These are phyloP conservation scores for Theocolax elegans DNA, from an alignment of 1,140 invertebrate species.

Conservation along the genomic window DNA sequence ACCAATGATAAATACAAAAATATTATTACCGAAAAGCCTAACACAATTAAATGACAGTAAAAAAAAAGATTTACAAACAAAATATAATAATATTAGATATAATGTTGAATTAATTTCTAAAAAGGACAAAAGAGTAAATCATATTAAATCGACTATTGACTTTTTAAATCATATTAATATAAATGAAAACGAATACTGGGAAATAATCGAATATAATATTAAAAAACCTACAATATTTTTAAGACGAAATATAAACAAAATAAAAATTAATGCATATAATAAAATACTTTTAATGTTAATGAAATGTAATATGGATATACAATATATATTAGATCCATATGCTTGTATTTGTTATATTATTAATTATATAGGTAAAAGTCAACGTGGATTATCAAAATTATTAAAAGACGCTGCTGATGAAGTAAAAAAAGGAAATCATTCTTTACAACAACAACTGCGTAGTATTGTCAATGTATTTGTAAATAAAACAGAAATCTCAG, in stretches of 20 bases:
- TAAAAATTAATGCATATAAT: slow-evolving; percentile 39
- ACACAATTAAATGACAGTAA: not conserved
- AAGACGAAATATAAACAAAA: slow-evolving; percentile 24
- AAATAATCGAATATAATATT: not conserved
- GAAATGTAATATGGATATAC: slow-evolving; percentile 38
- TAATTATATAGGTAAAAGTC: too few species aligned
- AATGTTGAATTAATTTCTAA: not conserved
- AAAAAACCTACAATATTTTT: slow-evolving; percentile 31
- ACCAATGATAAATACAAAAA: slow-evolving; percentile 35
- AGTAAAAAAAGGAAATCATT: slow-evolving; percentile 16
- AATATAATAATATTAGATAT: not conserved
- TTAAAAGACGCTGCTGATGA: too few species aligned
- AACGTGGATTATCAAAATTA: too few species aligned
- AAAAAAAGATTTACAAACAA: not conserved
- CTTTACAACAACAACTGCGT: slow-evolving; percentile 20
- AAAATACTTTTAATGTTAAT: slow-evolving; percentile 24
- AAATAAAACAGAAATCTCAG: slow-evolving; percentile 25
- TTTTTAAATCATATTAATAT: not conserved
- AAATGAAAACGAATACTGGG: not conserved
- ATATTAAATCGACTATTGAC: not conserved
- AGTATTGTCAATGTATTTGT: slow-evolving; percentile 16
- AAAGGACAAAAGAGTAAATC: not conserved
- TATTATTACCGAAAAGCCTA: slow-evolving; percentile 29
- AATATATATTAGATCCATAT: slow-evolving; percentile 12
- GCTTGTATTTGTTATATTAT: too few species aligned